phyloP scores from a whole-genome alignment of 2,113 vertebrate species.

The Manacus vitellinus region DNA sequence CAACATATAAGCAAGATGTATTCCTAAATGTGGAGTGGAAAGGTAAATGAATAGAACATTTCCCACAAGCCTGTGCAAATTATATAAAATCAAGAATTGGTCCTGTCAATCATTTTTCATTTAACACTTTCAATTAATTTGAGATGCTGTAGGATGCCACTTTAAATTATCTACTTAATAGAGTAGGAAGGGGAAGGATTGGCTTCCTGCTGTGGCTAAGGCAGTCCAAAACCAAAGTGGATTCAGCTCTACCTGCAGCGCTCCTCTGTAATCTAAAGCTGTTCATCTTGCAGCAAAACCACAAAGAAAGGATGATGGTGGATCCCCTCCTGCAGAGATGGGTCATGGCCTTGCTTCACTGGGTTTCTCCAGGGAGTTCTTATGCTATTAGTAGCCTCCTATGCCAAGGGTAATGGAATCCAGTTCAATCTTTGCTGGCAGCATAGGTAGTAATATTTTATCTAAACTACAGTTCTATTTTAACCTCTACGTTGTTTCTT shows the following conservation, averaged over 20 bases:
- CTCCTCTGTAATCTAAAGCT: not conserved
- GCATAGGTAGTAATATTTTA: not conserved
- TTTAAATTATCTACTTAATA: constrained; percentile 56
- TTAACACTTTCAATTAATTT: constrained; percentile 61
- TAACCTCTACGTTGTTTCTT: not conserved
- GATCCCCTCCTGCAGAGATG: not conserved
- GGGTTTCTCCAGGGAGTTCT: not conserved
- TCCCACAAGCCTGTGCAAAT: constrained; percentile 24
- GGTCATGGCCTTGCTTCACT: constrained; percentile 7
- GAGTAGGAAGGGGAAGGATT: constrained; percentile 50
- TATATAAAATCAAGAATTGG: not conserved
- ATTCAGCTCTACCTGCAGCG: constrained; percentile 25
- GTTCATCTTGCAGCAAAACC: not conserved
- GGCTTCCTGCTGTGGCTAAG: constrained; percentile 46
- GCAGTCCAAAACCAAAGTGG: not conserved
- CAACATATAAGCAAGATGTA: not conserved
- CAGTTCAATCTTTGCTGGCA: not conserved
- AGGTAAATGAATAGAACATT: constrained; percentile 12
- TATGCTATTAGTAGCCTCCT: not conserved
- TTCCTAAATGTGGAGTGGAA: not conserved
- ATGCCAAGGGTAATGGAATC: not conserved
- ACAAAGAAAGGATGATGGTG: not conserved
- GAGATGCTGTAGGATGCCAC: constrained; percentile 50
- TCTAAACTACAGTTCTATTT: not conserved
- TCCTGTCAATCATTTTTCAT: constrained; percentile 43